Evolutionary conservation across 2,888 invertebrate genomes (phyloP), one percentile per base, ranked within the genome.

Genomic region (Emesis russula): DNA sequence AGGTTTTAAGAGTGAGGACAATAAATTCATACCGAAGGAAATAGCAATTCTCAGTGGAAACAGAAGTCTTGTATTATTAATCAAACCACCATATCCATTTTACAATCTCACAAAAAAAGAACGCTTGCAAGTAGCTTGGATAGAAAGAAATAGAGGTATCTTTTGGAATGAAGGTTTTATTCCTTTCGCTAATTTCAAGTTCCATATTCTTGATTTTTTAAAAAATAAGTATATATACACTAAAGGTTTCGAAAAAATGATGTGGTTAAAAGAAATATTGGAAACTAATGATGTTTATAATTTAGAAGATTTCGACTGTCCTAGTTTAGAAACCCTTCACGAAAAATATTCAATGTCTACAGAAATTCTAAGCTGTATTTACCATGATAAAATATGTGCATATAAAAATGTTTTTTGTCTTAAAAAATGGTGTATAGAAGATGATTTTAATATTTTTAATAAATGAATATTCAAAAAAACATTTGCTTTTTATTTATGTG

Each of bases 11-110:
- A 73, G 25, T 58, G 70, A 83, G 13, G 11, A 79, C 7, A 86
- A 86, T n/a, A n/a, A 74, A 3, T 79, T 86, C 58, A 79, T 86
- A 70, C 11, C 31, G 3, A 94, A 93, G 85, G 92, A 94, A 93
- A 86, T 94, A n/a, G 92, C 91, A 4, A 79, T 94, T 48, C 11
- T 77, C 9, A 75, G 38, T 63, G 33, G 70, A 33, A 53, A 82
- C 9, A 73, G 77, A 13, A 68, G 11, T 4, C 15, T 31, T 68
- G 15, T 25, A 25, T n/a, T 79, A 6, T 68, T 68, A 5, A 79
- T 79, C 25, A 79, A 79, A 33, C 79, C 79, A 6, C 79, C 79
- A 25, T 68, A 70, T 18, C 70, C 79, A 11, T 79, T 79, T 79
- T 48, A 79, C 11, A 53, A 38, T n/a, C 58, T 78, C 6, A 66